Percentiles rank a stretch among this genome's conserved stretches.
phyloP scores from a whole-genome alignment of 2,888 invertebrate species.

The Brenthis hecate region DNA sequence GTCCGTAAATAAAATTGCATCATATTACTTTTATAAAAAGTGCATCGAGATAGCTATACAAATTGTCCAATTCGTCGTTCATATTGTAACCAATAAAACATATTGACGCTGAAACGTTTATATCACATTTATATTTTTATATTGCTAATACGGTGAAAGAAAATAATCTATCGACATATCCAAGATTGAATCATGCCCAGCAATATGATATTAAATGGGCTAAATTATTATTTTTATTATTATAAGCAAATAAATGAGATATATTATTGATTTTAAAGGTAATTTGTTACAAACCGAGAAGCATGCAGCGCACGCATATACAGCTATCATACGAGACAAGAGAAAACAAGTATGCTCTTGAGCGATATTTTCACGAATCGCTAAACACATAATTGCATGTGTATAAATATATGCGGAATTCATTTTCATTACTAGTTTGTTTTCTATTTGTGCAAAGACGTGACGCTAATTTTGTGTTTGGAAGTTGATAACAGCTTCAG shows the following conservation, averaged over 20 bases:
- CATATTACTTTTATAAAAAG: conserved; percentile 53
- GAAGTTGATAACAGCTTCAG: conserved; percentile 61
- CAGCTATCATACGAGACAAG: conserved; percentile 44
- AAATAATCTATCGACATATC: too few relatives aligned
- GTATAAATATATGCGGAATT: conserved; percentile 82
- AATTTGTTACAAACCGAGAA: conserved; percentile 5
- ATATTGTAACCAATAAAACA: conserved; percentile 41
- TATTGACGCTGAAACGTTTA: neutral
- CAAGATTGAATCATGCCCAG: too few relatives aligned
- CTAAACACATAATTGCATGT: conserved; percentile 72
- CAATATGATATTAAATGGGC: too few relatives aligned
- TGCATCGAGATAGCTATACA: conserved; percentile 50
- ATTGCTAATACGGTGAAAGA: too few relatives aligned
- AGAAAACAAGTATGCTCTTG: conserved; percentile 65
- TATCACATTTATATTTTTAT: neutral
- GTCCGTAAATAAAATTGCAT: conserved; percentile 68
- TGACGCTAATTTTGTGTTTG: conserved; percentile 58
- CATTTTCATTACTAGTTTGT: conserved; percentile 79
- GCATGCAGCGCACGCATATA: conserved; percentile 2
- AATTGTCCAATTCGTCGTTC: conserved; percentile 53
- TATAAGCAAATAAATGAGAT: too few relatives aligned
- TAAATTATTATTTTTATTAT: too few relatives aligned
- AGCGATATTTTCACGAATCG: conserved; percentile 78
- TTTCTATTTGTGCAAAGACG: conserved; percentile 68
- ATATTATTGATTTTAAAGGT: neutral